These are phyloP conservation scores for Chrysaora quinquecirrha DNA, from an alignment of 30 jellyfish, hydroid and myxozoan genomes.

Conservation along the genomic window DNA sequence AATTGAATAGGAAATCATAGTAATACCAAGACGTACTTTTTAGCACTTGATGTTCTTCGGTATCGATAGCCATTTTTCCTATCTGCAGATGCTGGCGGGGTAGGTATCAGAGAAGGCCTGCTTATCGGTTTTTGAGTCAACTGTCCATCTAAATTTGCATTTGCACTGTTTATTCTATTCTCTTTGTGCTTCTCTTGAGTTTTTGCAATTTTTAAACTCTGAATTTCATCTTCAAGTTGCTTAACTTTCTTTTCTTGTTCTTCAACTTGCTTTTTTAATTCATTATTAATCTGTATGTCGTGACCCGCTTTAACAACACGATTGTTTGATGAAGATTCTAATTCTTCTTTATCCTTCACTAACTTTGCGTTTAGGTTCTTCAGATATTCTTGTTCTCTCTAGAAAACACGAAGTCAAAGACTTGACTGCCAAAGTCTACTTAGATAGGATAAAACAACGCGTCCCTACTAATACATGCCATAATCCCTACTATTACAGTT, in stretches of 20 bases:
- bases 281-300: conserved; percentile 48
- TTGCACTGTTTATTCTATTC: not conserved
- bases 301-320: conserved; percentile 66
- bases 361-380: conserved; percentile 63
- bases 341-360: conserved; percentile 47
- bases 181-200: conserved; percentile 27
- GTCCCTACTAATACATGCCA: no score
- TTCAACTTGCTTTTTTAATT: conserved; percentile 72
- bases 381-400: conserved; percentile 87
- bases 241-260: conserved; percentile 80
- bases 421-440: no score
- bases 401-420: conserved; percentile 3
- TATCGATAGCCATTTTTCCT: conserved; percentile 41
- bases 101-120: conserved; percentile 68
- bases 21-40: not conserved
- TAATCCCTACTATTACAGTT: no score
- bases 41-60: conserved; percentile 44
- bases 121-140: conserved; percentile 36
- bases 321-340: conserved; percentile 46
- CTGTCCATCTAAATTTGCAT: not conserved
- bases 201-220: conserved; percentile 38
- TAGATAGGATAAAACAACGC: no score
- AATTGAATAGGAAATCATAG: not conserved
- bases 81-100: conserved; percentile 80
- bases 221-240: conserved; percentile 76